These are phyloP conservation scores for Brachionus asplanchnoidis DNA, from an alignment of 1,140 invertebrate species.

Conservation along the genomic window DNA sequence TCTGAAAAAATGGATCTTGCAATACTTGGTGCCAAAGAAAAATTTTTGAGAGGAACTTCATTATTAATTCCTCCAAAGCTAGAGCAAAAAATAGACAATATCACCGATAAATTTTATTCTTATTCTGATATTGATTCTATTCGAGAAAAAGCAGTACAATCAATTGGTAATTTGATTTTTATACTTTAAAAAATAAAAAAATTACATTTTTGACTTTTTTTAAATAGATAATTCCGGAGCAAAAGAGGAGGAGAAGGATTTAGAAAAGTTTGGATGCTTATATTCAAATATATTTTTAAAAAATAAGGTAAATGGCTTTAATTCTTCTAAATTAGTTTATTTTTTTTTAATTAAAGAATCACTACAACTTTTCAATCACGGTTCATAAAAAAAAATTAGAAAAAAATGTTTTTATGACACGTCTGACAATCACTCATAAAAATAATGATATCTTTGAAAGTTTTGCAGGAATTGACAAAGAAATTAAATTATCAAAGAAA, in stretches of 20 bases:
- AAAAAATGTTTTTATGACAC: not conserved
- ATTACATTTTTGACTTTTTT: conserved; percentile 1
- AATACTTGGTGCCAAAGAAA: not conserved
- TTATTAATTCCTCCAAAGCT: not conserved
- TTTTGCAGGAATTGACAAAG: not conserved
- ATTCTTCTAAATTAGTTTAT: conserved; percentile 10
- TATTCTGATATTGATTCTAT: not conserved
- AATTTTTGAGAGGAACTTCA: not conserved
- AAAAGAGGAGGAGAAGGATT: not conserved
- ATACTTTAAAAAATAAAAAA: not conserved
- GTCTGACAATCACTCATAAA: not conserved
- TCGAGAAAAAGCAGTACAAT: not conserved
- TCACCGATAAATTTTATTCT: not conserved
- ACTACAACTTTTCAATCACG: not conserved
- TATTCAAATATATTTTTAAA: not conserved
- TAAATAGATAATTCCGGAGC: not conserved
- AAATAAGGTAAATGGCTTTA: not conserved
- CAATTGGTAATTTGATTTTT: not conserved
- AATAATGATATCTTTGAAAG: not conserved
- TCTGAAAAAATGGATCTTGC: not conserved
- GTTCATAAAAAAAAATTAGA: not conserved
- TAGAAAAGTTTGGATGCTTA: not conserved
- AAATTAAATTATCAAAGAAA: not conserved
- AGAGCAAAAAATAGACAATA: not conserved
- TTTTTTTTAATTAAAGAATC: not conserved